A percentile compares a stretch with the other conserved stretches of the same genome.
Evolutionary conservation across 2,888 invertebrate genomes (phyloP).

Genomic region (Bellardia bayeri): DNA sequence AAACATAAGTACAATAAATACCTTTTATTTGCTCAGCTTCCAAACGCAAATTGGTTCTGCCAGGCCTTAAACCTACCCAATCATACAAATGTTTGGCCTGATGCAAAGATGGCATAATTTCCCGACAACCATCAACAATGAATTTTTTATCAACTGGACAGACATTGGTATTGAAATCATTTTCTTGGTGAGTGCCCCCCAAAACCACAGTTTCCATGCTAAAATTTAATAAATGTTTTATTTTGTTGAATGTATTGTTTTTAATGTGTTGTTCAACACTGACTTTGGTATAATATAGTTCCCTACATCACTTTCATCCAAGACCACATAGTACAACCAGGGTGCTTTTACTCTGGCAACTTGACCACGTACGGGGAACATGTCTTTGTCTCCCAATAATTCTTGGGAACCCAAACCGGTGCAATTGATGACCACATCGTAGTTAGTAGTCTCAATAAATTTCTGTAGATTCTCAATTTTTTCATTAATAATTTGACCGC

Average conservation of each 20-base stretch:
- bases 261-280: constrained; percentile 77
- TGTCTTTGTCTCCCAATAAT: constrained; percentile 87
- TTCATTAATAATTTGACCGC: constrained; percentile 86
- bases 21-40: constrained; percentile 85
- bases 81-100: constrained; percentile 85
- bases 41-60: constrained; percentile 87
- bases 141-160: constrained; percentile 86
- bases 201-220: constrained; percentile 88
- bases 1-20: constrained; percentile 54
- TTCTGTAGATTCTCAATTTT: constrained; percentile 86
- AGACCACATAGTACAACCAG: constrained; percentile 87
- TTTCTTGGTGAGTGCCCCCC: constrained; percentile 91
- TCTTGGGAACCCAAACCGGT: constrained; percentile 88
- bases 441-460: constrained; percentile 82
- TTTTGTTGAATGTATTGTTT: constrained; percentile 3
- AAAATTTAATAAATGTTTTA: background rate
- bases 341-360: constrained; percentile 88
- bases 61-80: constrained; percentile 91
- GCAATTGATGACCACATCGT: constrained; percentile 92
- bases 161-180: constrained; percentile 86
- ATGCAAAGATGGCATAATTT: constrained; percentile 87
- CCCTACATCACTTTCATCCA: constrained; percentile 87
- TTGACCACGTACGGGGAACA: constrained; percentile 91
- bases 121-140: constrained; percentile 87
- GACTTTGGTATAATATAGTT: constrained; percentile 93